Evolutionary conservation across 2,797 vertebrate genomes (phyloP), one percentile per base, ranked within the genome.

Genomic region (Echiichthys vipera): DNA sequence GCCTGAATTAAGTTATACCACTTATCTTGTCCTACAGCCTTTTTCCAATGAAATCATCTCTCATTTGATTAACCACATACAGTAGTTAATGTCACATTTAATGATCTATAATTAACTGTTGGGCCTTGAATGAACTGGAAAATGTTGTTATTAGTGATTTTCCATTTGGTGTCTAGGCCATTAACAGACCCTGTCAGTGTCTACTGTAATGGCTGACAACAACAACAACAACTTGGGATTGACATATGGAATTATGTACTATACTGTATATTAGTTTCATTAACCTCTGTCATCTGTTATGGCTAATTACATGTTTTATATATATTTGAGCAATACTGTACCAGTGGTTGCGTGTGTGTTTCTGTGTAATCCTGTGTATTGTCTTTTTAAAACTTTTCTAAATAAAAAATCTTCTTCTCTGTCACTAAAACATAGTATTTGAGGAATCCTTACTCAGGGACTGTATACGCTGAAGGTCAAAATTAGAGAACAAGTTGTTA

Each of bases 1-100:
- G 30, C 53, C 70, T 56, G 22, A 71, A 78, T 78, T 27, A 65
- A 55, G 24, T 68, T 49, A 34, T 43, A 42, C 39, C 39, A 43
- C 27, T 81, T 54, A 77, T 88, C 65, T 25, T 82, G 22, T 78
- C 69, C 67, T 71, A 61, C 10, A 66, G 64, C 71, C 27, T 67
- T 87, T 87, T 82, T 67, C 78, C 74, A 71, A 13, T 81, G 37
- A 83, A 77, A 71, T 81, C n/a, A 80, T 71, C n/a, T 69, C 37
- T 73, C 47, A 64, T 72, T 78, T 76, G 34, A 74, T 64, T 49
- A 84, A 80, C 32, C 24, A 9, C 61, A 63, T n/a, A n/a, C n/a
- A n/a, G n/a, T 46, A 45, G 25, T 80, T 72, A 80, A 74, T 79
- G 78, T 68, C 78, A 84, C 32, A 62, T 78, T 67, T 77, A 86